phyloP scores from a whole-genome alignment of 1,140 invertebrate species.

The Magallana gigas region DNA sequence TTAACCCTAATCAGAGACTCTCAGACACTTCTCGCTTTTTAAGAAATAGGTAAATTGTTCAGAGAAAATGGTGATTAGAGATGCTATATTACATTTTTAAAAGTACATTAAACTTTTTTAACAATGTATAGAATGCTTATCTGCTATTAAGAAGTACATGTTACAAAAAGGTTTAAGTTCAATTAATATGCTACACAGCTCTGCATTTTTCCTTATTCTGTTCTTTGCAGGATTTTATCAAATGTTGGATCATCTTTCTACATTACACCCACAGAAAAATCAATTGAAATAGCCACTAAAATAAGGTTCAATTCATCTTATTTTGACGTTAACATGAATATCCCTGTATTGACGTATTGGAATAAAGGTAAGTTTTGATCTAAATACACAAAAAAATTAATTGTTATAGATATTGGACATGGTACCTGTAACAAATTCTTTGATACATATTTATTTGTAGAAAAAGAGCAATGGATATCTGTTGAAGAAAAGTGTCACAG shows the following conservation, averaged over 20 bases:
- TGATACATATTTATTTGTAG: not conserved
- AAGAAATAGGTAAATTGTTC: not conserved
- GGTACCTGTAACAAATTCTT: not conserved
- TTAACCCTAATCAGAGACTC: not conserved
- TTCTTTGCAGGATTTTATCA: not conserved
- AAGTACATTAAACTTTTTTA: too few species aligned
- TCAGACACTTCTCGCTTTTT: conserved; percentile 41
- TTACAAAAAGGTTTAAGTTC: too few species aligned
- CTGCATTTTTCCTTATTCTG: not conserved
- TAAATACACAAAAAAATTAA: too few species aligned
- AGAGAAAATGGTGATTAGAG: too few species aligned
- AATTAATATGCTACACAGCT: too few species aligned
- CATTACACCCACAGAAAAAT: not conserved
- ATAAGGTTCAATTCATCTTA: not conserved
- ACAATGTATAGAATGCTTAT: too few species aligned
- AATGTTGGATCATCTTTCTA: not conserved
- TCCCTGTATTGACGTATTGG: conserved; percentile 40
- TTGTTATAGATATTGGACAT: too few species aligned
- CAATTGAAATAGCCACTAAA: not conserved
- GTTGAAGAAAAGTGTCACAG: not conserved
- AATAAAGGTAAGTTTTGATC: conserved; percentile 20
- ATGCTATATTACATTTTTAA: too few species aligned
- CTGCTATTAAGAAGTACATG: too few species aligned
- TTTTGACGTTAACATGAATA: conserved; percentile 40
- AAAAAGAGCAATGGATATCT: not conserved